Percentiles rank a stretch among this genome's conserved stretches.
phyloP scores from a whole-genome alignment of 2,797 vertebrate genomes.

The Poeciliopsis turneri region DNA sequence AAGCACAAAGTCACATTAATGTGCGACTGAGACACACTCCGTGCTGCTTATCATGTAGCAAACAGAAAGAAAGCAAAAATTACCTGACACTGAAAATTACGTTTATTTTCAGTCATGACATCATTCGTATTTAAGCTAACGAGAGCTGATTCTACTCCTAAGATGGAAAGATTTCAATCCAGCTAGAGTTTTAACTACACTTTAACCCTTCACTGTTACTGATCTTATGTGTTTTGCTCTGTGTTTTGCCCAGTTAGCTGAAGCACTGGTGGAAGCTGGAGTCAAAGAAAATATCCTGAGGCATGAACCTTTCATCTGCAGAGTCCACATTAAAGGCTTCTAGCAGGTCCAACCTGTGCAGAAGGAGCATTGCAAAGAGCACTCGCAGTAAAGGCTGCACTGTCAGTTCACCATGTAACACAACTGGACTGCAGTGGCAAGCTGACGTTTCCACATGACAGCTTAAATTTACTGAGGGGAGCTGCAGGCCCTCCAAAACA shows the following conservation, averaged over 20 bases:
- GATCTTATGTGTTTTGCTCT: constrained; percentile 9
- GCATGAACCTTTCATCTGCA: constrained; percentile 26
- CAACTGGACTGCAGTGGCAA: constrained; percentile 75
- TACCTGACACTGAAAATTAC: background rate
- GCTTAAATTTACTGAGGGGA: constrained; percentile 63
- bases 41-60: background rate
- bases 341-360: constrained; percentile 41
- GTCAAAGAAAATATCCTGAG: constrained; percentile 18
- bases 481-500: constrained; percentile 41
- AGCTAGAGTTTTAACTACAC: constrained; percentile 22
- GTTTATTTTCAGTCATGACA: background rate
- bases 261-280: constrained; percentile 8
- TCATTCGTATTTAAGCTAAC: constrained; percentile 17
- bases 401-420: constrained; percentile 72
- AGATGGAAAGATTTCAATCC: constrained; percentile 13
- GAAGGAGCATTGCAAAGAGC: constrained; percentile 33
- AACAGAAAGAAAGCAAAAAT: constrained; percentile 9
- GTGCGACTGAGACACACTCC: constrained; percentile 19
- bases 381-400: constrained; percentile 48
- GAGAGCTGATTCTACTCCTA: constrained; percentile 19
- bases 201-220: background rate
- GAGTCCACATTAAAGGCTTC: constrained; percentile 34
- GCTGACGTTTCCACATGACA: constrained; percentile 77
- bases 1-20: constrained; percentile 1
- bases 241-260: constrained; percentile 40